Conservation (phyloP, 1,140 invertebrate genomes). For the Eupristina koningsbergeri region DNA sequence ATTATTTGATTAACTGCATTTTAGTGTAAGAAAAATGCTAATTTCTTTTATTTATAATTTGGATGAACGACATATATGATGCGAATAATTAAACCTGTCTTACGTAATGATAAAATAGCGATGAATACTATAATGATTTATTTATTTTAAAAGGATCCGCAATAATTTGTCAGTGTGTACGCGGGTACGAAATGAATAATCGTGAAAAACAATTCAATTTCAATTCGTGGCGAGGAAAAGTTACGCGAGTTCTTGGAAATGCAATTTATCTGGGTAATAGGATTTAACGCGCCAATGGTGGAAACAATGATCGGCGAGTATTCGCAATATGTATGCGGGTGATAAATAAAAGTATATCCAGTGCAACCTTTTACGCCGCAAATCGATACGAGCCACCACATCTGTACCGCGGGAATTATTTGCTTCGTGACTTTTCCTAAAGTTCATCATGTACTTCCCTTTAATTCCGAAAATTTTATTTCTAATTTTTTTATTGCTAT, state of each 20-base stretch:
- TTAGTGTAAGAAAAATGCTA: no score
- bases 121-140: not conserved
- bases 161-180: not conserved
- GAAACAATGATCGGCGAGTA: conserved; percentile 51
- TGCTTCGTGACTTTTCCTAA: not conserved
- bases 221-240: conserved; percentile 57
- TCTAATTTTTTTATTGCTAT: not conserved
- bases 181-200: conserved; percentile 8
- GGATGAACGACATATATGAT: not conserved
- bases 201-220: conserved; percentile 62
- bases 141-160: not conserved
- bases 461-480: not conserved
- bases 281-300: conserved; percentile 62
- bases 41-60: no score
- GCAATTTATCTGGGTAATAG: conserved; percentile 65
- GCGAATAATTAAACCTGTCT: not conserved
- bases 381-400: conserved; percentile 62
- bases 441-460: conserved; percentile 11
- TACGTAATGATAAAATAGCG: not conserved
- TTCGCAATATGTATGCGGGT: conserved; percentile 56
- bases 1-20: no score
- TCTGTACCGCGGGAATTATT: conserved; percentile 25
- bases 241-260: conserved; percentile 53
- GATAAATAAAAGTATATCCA: conserved; percentile 69
- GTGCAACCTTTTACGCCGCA: conserved; percentile 64